Conservation (phyloP, 2,797 vertebrate species). For the Mastacembelus armatus region DNA sequence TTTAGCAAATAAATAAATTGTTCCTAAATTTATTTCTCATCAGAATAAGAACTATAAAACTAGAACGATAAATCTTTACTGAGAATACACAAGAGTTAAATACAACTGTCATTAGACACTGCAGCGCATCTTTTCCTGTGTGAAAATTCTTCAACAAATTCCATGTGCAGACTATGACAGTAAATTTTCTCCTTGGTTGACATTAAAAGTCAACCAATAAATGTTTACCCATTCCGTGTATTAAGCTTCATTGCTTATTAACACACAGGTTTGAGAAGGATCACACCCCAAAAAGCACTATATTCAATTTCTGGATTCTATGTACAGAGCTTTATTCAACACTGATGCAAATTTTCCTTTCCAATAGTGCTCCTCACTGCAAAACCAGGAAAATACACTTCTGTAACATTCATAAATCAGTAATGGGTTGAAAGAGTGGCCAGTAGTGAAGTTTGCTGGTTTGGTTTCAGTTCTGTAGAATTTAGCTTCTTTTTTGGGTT, state of each 20-base stretch:
- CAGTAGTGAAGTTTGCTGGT: constrained; percentile 23
- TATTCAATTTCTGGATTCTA: constrained; percentile 22
- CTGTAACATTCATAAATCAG: constrained; percentile 60
- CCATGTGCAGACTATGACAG: constrained; percentile 43
- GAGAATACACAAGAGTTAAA: too few species aligned
- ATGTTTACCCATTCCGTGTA: constrained; percentile 46
- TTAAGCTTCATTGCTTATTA: too few species aligned
- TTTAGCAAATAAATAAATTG: constrained; percentile 26
- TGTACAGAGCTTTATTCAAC: constrained; percentile 31
- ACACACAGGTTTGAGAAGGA: too few species aligned
- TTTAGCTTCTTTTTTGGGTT: constrained; percentile 40
- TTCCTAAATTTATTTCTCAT: constrained; percentile 23
- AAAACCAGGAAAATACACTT: constrained; percentile 59
- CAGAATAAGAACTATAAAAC: constrained; percentile 16
- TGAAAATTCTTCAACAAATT: constrained; percentile 42
- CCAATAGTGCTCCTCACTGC: constrained; percentile 33
- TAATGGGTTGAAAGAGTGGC: constrained; percentile 40
- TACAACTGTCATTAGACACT: constrained; percentile 37
- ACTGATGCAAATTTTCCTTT: constrained; percentile 55
- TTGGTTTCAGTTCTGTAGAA: constrained; percentile 32
- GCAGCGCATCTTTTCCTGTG: constrained; percentile 35
- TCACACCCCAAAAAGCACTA: constrained; percentile 16
- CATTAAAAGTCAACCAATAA: too few species aligned
- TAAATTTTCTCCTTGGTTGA: constrained; percentile 42
- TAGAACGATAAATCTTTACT: too few species aligned